Evolutionary conservation across 2,113 vertebrate genomes (phyloP).

Genomic region (Asarcornis scutulata): DNA sequence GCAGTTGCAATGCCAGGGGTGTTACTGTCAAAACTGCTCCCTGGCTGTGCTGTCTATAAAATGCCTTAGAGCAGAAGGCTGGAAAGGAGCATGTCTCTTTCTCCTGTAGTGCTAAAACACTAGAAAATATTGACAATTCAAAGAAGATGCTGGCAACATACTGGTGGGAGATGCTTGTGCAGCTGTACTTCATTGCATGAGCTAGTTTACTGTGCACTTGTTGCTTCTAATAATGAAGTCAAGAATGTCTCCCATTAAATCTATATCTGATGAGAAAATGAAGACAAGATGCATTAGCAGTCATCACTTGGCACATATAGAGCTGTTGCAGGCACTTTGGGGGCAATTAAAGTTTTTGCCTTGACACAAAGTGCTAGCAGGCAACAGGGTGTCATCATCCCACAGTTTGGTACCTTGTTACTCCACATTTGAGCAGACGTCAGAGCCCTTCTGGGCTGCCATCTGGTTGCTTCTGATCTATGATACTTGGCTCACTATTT

Average conservation of each 20-base stretch:
- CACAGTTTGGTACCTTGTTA: constrained; percentile 44
- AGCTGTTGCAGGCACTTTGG: constrained; percentile 2
- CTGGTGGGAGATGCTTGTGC: neutral
- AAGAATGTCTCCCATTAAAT: neutral
- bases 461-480: constrained; percentile 50
- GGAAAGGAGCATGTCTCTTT: neutral
- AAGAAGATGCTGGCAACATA: neutral
- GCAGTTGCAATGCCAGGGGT: neutral
- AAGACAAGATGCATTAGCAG: neutral
- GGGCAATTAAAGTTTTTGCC: constrained; percentile 36
- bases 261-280: neutral
- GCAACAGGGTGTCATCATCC: constrained; percentile 33
- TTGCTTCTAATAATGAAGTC: neutral
- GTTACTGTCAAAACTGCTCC: neutral
- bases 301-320: neutral
- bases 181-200: fast-evolving
- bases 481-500: constrained; percentile 30
- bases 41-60: neutral
- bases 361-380: constrained; percentile 50
- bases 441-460: constrained; percentile 55
- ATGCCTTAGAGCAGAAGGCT: neutral
- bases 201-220: neutral
- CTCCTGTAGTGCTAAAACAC: neutral
- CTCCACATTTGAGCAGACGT: constrained; percentile 48
- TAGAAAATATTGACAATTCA: neutral